These are phyloP conservation scores for Cottus gobio DNA, from an alignment of 2,113 vertebrate genomes.

Conservation along the genomic window DNA sequence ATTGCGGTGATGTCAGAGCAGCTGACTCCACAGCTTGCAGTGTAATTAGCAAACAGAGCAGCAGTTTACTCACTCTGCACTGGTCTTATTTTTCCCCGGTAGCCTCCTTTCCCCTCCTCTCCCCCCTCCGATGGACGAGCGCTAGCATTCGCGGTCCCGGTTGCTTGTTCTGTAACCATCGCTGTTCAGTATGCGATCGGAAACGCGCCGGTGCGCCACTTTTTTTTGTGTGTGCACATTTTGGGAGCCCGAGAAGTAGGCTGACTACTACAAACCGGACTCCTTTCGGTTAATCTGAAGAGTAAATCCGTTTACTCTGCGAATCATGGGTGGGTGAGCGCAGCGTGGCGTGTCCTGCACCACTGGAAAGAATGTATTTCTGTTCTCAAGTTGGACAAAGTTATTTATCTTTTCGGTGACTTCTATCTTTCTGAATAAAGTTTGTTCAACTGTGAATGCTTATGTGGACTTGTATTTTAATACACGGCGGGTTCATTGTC, in stretches of 20 bases:
- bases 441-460: neutral
- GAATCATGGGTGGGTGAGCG: constrained; percentile 66
- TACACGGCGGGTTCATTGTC: neutral
- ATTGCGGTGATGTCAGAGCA: constrained; percentile 94
- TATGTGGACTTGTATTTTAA: neutral
- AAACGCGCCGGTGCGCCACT: constrained; percentile 55
- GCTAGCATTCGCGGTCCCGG: constrained; percentile 42
- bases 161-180: constrained; percentile 63
- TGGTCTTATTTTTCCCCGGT: constrained; percentile 63
- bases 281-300: constrained; percentile 48
- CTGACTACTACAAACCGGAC: constrained; percentile 22
- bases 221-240: constrained; percentile 16
- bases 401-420: neutral
- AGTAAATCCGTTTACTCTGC: constrained; percentile 49
- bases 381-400: constrained; percentile 52
- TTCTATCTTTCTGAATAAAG: neutral
- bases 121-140: constrained; percentile 56
- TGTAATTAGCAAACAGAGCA: constrained; percentile 92
- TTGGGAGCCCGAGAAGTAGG: constrained; percentile 59
- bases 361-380: constrained; percentile 45
- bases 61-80: constrained; percentile 80
- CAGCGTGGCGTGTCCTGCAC: constrained; percentile 51
- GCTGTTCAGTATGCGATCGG: constrained; percentile 43
- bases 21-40: constrained; percentile 96
- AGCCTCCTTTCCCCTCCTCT: constrained; percentile 57